A percentile compares a stretch with the other conserved stretches of the same genome.
These are phyloP conservation scores for Odobenus rosmarus DNA, from an alignment of 2,113 vertebrate genomes.

Conservation along the genomic window DNA sequence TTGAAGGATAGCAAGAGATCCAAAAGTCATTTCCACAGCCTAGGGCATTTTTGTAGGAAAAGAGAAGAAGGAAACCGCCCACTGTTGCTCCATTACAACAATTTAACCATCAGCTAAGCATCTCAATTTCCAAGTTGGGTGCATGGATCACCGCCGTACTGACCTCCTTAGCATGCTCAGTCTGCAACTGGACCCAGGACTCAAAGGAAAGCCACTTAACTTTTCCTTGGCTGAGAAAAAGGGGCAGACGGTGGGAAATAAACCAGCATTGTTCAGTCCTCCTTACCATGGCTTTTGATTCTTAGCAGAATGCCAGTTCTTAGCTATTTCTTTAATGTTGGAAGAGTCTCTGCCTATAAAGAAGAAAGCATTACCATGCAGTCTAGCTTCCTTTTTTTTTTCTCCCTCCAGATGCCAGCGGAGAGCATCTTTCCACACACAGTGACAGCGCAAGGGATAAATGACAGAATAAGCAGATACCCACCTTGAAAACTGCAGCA, in stretches of 20 bases:
- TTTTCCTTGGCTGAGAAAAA: constrained; percentile 32
- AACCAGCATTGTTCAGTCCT: neutral
- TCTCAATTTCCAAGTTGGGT: neutral
- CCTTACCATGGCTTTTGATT: neutral
- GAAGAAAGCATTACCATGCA: neutral
- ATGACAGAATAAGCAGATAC: neutral
- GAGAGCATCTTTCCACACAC: neutral
- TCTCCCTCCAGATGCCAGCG: neutral
- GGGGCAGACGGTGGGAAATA: neutral
- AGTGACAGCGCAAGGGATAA: neutral
- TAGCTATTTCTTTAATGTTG: neutral
- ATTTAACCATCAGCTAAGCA: neutral
- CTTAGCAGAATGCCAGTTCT: constrained; percentile 11
- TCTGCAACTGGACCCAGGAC: neutral
- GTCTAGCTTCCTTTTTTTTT: neutral
- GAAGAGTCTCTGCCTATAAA: neutral
- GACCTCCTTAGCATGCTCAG: neutral
- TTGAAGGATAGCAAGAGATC: neutral
- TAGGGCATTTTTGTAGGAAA: neutral
- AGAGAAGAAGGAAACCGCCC: neutral
- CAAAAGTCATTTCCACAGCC: neutral
- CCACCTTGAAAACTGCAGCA: neutral
- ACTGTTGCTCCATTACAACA: neutral
- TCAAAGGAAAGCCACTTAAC: constrained; percentile 26
- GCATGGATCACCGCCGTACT: accelerated